These are phyloP conservation scores for Cepaea nemoralis DNA, from an alignment of 1,140 invertebrate genomes.

Conservation along the genomic window DNA sequence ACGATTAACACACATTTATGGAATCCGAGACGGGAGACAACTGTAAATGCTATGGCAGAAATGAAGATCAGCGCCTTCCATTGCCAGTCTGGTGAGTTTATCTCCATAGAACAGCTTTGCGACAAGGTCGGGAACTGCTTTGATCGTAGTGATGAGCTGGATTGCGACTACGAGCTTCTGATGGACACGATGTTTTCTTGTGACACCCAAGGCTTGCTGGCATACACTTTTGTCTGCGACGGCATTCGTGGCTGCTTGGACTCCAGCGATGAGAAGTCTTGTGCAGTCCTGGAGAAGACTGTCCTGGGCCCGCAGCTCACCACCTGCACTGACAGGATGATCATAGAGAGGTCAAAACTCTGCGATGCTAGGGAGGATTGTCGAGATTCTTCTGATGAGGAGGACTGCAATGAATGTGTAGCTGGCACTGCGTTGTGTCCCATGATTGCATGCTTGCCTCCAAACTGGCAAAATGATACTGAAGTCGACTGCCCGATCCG, in stretches of 20 bases:
- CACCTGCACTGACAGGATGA: conserved; percentile 23
- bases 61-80: neutral
- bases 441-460: conserved; percentile 24
- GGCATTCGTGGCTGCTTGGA: conserved; percentile 37
- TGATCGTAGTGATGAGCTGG: conserved; percentile 24
- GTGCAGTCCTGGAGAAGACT: neutral
- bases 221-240: conserved; percentile 40
- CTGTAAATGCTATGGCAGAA: neutral
- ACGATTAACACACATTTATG: neutral
- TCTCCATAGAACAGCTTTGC: conserved; percentile 15
- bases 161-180: neutral
- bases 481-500: conserved; percentile 14
- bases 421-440: conserved; percentile 6
- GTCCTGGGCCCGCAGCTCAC: neutral
- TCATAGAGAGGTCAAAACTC: neutral
- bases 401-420: conserved; percentile 32
- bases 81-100: neutral
- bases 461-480: neutral
- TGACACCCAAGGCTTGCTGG: conserved; percentile 11
- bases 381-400: conserved; percentile 37
- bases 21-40: neutral
- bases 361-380: conserved; percentile 40
- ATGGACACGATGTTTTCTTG: conserved; percentile 18
- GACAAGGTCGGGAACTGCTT: conserved; percentile 31
- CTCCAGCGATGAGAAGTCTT: conserved; percentile 35